Percentiles rank a stretch among this genome's conserved stretches.
Evolutionary conservation across 1,140 invertebrate genomes (phyloP).

Genomic region (Agrypnia vestita): DNA sequence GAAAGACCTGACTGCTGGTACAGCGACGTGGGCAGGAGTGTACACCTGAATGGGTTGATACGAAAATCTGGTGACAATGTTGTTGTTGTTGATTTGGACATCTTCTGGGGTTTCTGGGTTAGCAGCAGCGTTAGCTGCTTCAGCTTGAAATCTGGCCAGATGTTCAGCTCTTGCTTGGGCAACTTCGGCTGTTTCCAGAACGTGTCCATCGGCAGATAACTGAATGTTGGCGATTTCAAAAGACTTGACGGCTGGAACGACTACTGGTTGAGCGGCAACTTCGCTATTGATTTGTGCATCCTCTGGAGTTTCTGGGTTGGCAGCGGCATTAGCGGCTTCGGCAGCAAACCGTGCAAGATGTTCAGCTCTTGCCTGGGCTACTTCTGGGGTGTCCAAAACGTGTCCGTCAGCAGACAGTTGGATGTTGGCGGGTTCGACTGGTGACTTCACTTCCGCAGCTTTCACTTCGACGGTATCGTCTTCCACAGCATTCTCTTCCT

Average conservation of each 20-base stretch:
- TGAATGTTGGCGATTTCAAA: conserved; percentile 56
- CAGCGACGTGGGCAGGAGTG: conserved; percentile 29
- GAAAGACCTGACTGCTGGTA: conserved; percentile 33
- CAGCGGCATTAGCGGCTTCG: conserved; percentile 57
- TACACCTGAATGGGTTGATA: not conserved
- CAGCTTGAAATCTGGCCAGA: conserved; percentile 63
- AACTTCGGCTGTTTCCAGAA: conserved; percentile 65
- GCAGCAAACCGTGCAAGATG: conserved; percentile 64
- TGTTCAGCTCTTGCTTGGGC: conserved; percentile 65
- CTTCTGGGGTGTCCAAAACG: conserved; percentile 65
- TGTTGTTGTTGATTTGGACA: no score
- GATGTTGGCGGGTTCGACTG: conserved; percentile 45
- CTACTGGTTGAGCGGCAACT: conserved; percentile 13
- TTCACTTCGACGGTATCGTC: conserved; percentile 54
- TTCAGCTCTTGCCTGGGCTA: conserved; percentile 62
- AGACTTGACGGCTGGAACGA: not conserved
- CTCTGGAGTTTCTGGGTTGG: conserved; percentile 19
- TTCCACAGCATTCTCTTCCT: conserved; percentile 40
- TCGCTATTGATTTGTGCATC: conserved; percentile 39
- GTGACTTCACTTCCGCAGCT: not conserved
- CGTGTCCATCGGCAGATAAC: conserved; percentile 65
- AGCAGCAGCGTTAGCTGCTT: conserved; percentile 61
- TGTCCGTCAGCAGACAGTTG: conserved; percentile 65
- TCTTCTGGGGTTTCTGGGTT: no score
- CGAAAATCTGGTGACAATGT: no score